Evolutionary conservation across 2,113 vertebrate species (phyloP).

Genomic region (Plotosus lineatus): DNA sequence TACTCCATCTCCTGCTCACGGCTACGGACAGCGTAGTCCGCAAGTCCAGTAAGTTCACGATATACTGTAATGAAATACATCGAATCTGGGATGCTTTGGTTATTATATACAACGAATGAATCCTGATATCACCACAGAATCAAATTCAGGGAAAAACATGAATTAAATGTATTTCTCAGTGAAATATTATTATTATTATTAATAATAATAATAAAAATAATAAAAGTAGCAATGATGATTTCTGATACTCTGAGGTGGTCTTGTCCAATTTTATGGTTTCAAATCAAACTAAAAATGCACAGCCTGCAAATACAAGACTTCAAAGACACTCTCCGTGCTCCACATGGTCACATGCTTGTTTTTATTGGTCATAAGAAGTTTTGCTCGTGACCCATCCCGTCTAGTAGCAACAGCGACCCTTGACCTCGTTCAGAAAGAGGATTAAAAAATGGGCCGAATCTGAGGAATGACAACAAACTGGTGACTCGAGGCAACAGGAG

Average conservation of each 20-base stretch:
- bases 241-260: background rate
- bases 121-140: background rate
- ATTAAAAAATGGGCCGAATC: slow-evolving; percentile 1
- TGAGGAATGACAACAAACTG: slow-evolving; percentile 8
- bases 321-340: background rate
- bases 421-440: slow-evolving; percentile 40
- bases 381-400: slow-evolving; percentile 37
- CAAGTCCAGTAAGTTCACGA: too few relatives aligned
- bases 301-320: background rate
- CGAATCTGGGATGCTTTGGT: too few relatives aligned
- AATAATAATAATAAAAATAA: too few relatives aligned
- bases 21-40: slow-evolving; percentile 2
- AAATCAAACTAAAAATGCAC: background rate
- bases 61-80: too few relatives aligned
- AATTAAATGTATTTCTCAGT: background rate
- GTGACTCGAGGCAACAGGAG: slow-evolving; percentile 32
- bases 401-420: slow-evolving; percentile 58
- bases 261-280: background rate
- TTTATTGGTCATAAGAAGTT: slow-evolving; percentile 20
- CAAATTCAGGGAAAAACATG: background rate
- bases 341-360: background rate
- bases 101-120: background rate
- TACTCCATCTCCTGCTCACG: slow-evolving; percentile 50
- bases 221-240: too few relatives aligned
- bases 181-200: background rate